Percentiles rank a stretch among this genome's conserved stretches.
These are phyloP conservation scores for Trissoscelio sp. DNA, from an alignment of 2,888 invertebrate genomes.

Conservation along the genomic window DNA sequence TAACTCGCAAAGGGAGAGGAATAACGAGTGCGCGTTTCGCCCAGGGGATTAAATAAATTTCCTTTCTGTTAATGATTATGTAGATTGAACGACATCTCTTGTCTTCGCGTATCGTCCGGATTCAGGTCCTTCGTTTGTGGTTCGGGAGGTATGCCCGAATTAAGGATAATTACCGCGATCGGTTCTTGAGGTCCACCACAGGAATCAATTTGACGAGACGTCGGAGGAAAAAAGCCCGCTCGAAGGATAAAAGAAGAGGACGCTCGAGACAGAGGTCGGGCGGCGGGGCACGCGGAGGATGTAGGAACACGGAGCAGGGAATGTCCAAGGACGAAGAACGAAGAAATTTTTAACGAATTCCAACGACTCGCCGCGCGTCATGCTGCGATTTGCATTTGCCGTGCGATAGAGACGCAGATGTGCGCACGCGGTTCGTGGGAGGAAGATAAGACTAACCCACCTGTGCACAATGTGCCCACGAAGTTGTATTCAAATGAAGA, in stretches of 20 bases:
- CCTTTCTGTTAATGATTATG: slow-evolving; percentile 83
- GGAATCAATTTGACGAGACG: slow-evolving; percentile 66
- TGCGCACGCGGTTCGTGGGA: not conserved
- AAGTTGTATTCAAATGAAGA: slow-evolving; percentile 70
- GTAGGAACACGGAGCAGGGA: slow-evolving; percentile 61
- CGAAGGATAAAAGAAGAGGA: slow-evolving; percentile 48
- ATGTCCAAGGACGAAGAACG: slow-evolving; percentile 71
- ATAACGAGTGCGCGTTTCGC: slow-evolving; percentile 77
- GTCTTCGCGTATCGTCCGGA: slow-evolving; percentile 59
- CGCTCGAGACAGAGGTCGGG: slow-evolving; percentile 24
- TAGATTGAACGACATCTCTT: slow-evolving; percentile 81
- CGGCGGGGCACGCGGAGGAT: slow-evolving; percentile 59
- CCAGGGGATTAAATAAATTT: slow-evolving; percentile 81
- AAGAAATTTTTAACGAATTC: slow-evolving; percentile 72
- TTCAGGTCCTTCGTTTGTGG: slow-evolving; percentile 54
- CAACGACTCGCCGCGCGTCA: slow-evolving; percentile 69
- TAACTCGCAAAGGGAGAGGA: slow-evolving; percentile 76
- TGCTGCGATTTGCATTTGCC: slow-evolving; percentile 73
- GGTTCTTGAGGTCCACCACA: slow-evolving; percentile 63
- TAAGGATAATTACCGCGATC: slow-evolving; percentile 77
- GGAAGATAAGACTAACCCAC: slow-evolving; percentile 51
- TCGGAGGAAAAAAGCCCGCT: slow-evolving; percentile 26
- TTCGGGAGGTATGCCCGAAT: slow-evolving; percentile 72
- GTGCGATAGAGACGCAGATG: slow-evolving; percentile 54
- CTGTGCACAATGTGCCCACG: slow-evolving; percentile 63